Conservation (phyloP, 2,888 invertebrate species). For the Arenicola marina region DNA sequence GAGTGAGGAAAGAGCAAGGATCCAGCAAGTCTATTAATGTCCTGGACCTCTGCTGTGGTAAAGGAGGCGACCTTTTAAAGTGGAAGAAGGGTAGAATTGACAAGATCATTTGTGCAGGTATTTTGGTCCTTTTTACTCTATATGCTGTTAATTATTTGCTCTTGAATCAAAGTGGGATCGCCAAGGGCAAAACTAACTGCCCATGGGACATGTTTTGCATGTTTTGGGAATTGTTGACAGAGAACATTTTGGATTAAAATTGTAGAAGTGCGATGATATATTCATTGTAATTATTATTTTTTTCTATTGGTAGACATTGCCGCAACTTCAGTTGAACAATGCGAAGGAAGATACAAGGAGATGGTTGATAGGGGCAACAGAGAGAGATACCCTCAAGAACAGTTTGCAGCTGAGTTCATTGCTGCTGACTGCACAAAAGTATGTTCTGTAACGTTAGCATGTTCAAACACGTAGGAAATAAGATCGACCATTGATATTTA, state of each 20-base stretch:
- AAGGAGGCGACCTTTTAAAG: constrained; percentile 97
- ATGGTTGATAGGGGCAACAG: constrained; percentile 60
- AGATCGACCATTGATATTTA: too few species aligned
- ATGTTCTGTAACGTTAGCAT: constrained; percentile 15
- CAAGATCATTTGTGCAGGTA: constrained; percentile 81
- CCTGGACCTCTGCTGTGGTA: constrained; percentile 95
- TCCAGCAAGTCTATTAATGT: constrained; percentile 64
- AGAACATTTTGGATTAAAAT: too few species aligned
- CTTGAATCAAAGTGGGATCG: too few species aligned
- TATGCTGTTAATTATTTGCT: constrained; percentile 19
- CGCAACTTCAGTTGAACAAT: constrained; percentile 87
- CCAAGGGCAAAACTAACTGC: too few species aligned
- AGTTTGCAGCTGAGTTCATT: constrained; percentile 87
- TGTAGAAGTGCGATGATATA: too few species aligned
- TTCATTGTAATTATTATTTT: too few species aligned
- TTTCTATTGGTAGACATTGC: too few species aligned
- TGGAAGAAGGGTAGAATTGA: constrained; percentile 83
- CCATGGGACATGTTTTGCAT: too few species aligned
- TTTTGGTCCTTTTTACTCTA: too few species aligned
- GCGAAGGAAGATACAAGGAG: constrained; percentile 80
- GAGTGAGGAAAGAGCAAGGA: constrained; percentile 53
- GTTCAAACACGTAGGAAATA: too few species aligned
- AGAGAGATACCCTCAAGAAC: constrained; percentile 51
- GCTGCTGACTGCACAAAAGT: constrained; percentile 88
- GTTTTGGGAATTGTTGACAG: too few species aligned